Conservation (phyloP, 2,797 vertebrate genomes). For the Pseudopleuronectes americanus region DNA sequence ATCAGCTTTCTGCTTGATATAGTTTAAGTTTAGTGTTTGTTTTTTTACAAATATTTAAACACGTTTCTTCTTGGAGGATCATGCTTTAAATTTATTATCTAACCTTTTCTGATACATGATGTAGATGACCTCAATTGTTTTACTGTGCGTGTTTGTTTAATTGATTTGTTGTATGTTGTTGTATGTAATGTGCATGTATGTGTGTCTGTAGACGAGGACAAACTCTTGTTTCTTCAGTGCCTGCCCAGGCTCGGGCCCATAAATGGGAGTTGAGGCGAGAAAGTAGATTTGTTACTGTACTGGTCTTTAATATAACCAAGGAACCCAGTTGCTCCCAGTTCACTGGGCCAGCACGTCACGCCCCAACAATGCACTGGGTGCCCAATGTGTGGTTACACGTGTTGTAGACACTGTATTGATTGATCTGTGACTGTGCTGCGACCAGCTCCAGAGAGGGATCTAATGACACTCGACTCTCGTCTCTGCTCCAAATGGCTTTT, state of each 20-base stretch:
- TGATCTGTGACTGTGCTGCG: slow-evolving; percentile 68
- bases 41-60: neutral
- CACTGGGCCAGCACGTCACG: slow-evolving; percentile 55
- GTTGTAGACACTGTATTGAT: slow-evolving; percentile 69
- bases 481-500: slow-evolving; percentile 59
- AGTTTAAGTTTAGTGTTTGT: neutral
- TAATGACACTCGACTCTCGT: slow-evolving; percentile 67
- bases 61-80: neutral
- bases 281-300: slow-evolving; percentile 41
- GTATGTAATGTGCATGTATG: neutral
- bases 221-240: slow-evolving; percentile 5
- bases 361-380: slow-evolving; percentile 37
- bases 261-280: slow-evolving; percentile 31
- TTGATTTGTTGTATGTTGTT: too few relatives aligned
- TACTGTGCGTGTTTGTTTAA: neutral
- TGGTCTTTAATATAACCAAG: slow-evolving; percentile 36
- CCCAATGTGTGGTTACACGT: slow-evolving; percentile 62
- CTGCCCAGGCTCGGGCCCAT: slow-evolving; percentile 7
- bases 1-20: neutral
- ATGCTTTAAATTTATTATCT: neutral
- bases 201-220: neutral
- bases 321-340: slow-evolving; percentile 48
- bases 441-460: slow-evolving; percentile 62
- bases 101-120: too few relatives aligned
- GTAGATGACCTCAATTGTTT: neutral